Percentiles rank a stretch among this genome's conserved stretches.
phyloP scores from a whole-genome alignment of 2,113 vertebrate species.

The Anolis carolinensis region DNA sequence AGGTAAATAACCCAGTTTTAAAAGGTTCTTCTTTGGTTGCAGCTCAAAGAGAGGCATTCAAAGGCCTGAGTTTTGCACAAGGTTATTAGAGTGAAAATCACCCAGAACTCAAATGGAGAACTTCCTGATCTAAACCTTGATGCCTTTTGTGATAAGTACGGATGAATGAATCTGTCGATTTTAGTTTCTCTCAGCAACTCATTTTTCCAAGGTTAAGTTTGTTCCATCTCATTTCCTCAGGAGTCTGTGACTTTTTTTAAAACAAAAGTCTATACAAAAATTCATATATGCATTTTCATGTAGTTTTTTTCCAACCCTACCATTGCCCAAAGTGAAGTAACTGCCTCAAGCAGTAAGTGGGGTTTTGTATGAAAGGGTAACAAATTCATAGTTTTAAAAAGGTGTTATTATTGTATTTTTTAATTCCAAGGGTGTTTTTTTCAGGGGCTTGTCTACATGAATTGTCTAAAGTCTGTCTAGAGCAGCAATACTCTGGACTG shows the following conservation, averaged over 20 bases:
- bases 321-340: neutral
- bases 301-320: neutral
- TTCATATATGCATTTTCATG: neutral
- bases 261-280: neutral
- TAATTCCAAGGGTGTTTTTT: too few species aligned
- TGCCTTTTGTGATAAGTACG: neutral
- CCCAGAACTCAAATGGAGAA: neutral
- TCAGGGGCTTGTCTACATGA: too few species aligned
- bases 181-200: neutral
- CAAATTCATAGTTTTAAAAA: neutral
- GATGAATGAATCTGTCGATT: neutral
- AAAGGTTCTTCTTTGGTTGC: constrained; percentile 33
- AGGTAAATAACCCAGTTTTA: constrained; percentile 65
- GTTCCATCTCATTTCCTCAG: neutral
- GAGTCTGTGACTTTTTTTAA: neutral
- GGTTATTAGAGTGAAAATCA: constrained; percentile 7
- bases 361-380: neutral
- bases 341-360: neutral
- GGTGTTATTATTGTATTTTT: too few species aligned
- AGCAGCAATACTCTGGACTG: too few species aligned
- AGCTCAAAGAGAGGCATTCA: constrained; percentile 25
- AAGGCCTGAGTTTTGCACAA: constrained; percentile 18
- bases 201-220: neutral
- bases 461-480: too few species aligned
- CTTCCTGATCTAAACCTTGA: neutral